These are phyloP conservation scores for Globodera ellingtonae DNA, from an alignment of 1,140 invertebrate genomes.

Conservation along the genomic window DNA sequence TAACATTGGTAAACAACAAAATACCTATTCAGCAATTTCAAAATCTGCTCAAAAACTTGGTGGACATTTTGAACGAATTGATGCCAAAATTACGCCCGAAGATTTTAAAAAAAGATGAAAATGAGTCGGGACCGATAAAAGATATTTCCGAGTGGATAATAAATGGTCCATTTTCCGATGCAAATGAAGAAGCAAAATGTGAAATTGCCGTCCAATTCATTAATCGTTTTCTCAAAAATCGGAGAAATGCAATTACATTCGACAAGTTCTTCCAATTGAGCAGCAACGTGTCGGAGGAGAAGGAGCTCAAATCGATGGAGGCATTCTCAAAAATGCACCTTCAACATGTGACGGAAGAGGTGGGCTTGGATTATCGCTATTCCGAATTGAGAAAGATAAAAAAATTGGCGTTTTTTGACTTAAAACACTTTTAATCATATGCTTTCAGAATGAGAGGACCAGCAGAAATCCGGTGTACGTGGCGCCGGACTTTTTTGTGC, in stretches of 20 bases:
- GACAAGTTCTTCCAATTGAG: constrained; percentile 23
- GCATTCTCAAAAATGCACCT: constrained; percentile 13
- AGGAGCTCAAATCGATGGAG: constrained; percentile 26
- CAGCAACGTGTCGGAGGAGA: neutral
- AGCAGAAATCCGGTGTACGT: constrained; percentile 29
- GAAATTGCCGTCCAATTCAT: neutral
- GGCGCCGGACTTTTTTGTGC: constrained; percentile 11
- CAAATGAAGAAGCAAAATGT: neutral
- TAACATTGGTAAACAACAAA: neutral
- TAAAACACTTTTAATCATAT: too few relatives aligned
- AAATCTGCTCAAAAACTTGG: constrained; percentile 26
- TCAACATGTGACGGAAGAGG: constrained; percentile 25
- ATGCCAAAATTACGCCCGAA: neutral
- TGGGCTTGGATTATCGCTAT: constrained; percentile 2
- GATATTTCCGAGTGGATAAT: neutral
- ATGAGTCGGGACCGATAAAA: neutral
- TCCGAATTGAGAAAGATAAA: constrained; percentile 1
- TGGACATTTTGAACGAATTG: constrained; percentile 28
- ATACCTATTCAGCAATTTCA: constrained; percentile 30
- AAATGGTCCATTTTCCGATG: neutral
- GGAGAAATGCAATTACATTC: neutral
- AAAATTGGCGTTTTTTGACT: neutral
- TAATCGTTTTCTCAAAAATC: neutral
- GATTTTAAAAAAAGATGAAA: constrained; percentile 1
- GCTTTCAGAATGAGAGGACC: constrained; percentile 18